Conservation (phyloP, 1,140 invertebrate genomes). For the Bombus difficillimus region DNA sequence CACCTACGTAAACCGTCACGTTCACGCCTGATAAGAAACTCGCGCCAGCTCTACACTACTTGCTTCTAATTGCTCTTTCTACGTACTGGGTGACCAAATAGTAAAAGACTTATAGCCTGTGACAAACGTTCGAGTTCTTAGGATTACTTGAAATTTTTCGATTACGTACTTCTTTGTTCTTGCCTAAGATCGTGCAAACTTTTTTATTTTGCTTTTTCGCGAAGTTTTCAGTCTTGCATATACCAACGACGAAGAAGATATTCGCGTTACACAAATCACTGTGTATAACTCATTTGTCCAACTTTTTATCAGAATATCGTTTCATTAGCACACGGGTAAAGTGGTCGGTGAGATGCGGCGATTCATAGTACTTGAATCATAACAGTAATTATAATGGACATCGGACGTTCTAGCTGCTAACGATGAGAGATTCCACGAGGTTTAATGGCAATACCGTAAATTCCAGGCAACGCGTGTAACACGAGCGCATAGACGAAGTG, state of each 20-base stretch:
- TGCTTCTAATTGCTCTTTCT: background rate
- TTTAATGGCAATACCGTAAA: slow-evolving; percentile 25
- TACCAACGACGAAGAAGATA: background rate
- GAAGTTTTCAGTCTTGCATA: background rate
- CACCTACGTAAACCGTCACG: background rate
- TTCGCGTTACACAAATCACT: background rate
- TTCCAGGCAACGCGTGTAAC: slow-evolving; percentile 22
- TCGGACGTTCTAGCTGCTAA: background rate
- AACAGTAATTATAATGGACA: slow-evolving; percentile 20
- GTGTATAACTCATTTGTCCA: background rate
- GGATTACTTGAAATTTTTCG: background rate
- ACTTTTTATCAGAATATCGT: background rate
- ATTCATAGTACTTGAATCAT: background rate
- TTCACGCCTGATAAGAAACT: slow-evolving; percentile 12
- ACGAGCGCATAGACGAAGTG: background rate
- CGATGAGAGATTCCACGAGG: slow-evolving; percentile 21
- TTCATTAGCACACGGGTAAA: background rate
- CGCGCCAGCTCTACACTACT: background rate
- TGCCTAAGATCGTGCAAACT: background rate
- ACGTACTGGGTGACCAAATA: background rate
- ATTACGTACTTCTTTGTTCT: background rate
- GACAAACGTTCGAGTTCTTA: too few species aligned
- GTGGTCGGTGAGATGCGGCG: background rate
- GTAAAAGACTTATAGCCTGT: too few species aligned
- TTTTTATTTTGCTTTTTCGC: background rate